Conservation (phyloP, 2,888 invertebrate genomes). For the Merodon equestris region DNA sequence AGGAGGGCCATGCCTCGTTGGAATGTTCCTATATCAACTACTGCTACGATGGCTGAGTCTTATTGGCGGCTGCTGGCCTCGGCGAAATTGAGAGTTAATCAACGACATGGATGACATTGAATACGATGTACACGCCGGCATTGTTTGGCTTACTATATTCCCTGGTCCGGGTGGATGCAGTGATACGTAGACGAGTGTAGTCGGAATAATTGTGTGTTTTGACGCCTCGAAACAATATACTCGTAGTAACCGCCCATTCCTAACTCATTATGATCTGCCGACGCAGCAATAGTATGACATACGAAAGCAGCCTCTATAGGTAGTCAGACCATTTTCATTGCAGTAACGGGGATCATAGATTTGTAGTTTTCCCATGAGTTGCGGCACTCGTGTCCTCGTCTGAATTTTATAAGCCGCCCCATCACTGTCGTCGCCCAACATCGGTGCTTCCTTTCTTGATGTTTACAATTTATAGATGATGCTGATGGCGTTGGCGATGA, state of each 20-base stretch:
- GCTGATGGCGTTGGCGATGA: no score
- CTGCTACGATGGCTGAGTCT: no score
- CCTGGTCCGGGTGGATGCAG: slow-evolving; percentile 5
- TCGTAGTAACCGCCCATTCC: not conserved
- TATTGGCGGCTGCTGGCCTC: slow-evolving; percentile 25
- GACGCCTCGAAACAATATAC: not conserved
- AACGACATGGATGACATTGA: slow-evolving; percentile 55
- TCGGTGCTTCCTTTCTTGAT: slow-evolving; percentile 30
- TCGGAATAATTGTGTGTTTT: not conserved
- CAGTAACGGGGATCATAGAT: slow-evolving; percentile 25
- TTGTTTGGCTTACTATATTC: slow-evolving; percentile 20
- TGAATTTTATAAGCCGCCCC: slow-evolving; percentile 45
- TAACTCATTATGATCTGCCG: slow-evolving; percentile 34
- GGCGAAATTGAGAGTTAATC: slow-evolving; percentile 62
- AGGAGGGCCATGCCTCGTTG: no score
- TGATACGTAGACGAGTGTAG: not conserved
- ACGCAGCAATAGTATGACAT: not conserved
- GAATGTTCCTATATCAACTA: slow-evolving; percentile 9
- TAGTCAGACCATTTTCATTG: slow-evolving; percentile 19
- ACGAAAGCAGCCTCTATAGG: no score
- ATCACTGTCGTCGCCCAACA: not conserved
- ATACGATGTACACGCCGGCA: slow-evolving; percentile 35
- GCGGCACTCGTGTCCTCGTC: slow-evolving; percentile 8
- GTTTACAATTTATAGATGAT: slow-evolving; percentile 45
- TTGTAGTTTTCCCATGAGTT: no score